phyloP scores from a whole-genome alignment of 2,113 vertebrate species.

The Ovibos moschatus region DNA sequence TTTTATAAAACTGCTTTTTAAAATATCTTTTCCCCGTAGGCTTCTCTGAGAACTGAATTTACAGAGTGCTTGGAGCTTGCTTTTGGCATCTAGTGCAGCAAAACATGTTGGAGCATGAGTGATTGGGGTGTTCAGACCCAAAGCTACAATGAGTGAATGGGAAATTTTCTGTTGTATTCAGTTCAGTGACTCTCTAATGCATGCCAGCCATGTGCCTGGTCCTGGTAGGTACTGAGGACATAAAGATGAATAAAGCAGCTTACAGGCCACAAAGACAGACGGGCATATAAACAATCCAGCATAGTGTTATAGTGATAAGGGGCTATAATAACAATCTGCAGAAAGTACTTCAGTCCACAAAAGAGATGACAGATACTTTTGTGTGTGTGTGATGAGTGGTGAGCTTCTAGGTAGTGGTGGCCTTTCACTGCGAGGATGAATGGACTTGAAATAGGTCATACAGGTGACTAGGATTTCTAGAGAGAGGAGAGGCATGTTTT shows the following conservation, averaged over 20 bases:
- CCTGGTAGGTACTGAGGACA: slow-evolving; percentile 49
- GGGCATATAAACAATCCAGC: slow-evolving; percentile 14
- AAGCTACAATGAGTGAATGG: not conserved
- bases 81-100: not conserved
- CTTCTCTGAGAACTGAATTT: not conserved
- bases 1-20: not conserved
- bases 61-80: not conserved
- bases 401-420: not conserved
- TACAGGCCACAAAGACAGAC: not conserved
- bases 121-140: not conserved
- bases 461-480: not conserved
- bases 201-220: slow-evolving; percentile 52
- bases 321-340: not conserved
- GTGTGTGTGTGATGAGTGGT: not conserved
- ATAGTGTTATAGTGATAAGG: slow-evolving; percentile 20
- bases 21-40: not conserved
- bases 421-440: not conserved
- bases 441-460: not conserved
- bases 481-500: not conserved
- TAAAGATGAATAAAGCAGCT: slow-evolving; percentile 55
- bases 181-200: slow-evolving; percentile 30
- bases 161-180: slow-evolving; percentile 43
- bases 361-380: not conserved
- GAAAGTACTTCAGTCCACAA: not conserved
- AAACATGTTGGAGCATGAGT: not conserved